Base-by-base conservation (phyloP, 2,888 invertebrate species). In the Hypolimnas misippus region DNA sequence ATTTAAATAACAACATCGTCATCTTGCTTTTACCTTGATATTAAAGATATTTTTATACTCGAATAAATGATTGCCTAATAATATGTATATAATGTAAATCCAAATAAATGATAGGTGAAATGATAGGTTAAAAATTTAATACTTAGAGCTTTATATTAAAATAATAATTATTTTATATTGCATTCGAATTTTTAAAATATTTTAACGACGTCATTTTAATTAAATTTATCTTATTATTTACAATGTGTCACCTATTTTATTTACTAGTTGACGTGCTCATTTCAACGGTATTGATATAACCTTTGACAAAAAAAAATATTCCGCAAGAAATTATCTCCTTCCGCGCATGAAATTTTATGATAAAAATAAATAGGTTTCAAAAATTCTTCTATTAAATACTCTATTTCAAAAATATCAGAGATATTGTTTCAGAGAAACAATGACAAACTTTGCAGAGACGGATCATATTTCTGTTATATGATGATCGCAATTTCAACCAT, bases 401-500 rank as follows among this genome's bases (percentile, higher is more conserved):
- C 1, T 12, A 12, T 21, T 19, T 21, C 12, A 12, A 46, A 19
- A 21, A 21, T 19, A 21, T 12, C 0, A 60, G 38, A 51, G 29
- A 21, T 42, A 52, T 51, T 14, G 35, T 33, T 14, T 12, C 12
- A 21, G 3, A 19, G 44, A 44, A 44, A 46, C 53, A 62, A 49
- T 57, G 35, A 12, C 14, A 21, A 10, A 12, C 12, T 52, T 51
- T 33, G 25, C 46, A 33, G 49, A 55, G 44, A 44, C 35, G 33
- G 54, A 63, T 66, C 66, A 40, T 14, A 16, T 66, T 61, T 56
- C 57, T 40, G 57, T 57, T 33, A 60, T 49, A 50, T n/a, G 63
- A 59, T 60, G 52, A 14, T 35, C 33, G 19, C 19, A 17, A 44
- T 10, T 53, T 72, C 63, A 70, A 69, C 59, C 59, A 56, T 57